Evolutionary conservation across 2,888 invertebrate genomes (phyloP).

Genomic region (Auanema sp.): DNA sequence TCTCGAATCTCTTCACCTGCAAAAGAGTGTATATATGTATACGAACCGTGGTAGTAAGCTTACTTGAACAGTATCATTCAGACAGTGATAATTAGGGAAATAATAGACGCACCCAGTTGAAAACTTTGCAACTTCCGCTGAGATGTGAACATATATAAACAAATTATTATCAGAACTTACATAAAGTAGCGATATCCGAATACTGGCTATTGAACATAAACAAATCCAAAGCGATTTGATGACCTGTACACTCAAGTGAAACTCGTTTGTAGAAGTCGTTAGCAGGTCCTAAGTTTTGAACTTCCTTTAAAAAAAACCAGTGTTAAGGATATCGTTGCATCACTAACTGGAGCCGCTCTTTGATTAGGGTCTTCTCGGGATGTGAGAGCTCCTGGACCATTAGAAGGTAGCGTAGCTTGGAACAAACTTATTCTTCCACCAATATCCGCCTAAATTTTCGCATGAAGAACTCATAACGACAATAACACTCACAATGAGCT

Average conservation of each 20-base stretch:
- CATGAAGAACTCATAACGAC: too few relatives aligned
- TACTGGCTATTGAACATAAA: conserved; percentile 91
- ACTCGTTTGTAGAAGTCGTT: conserved; percentile 96
- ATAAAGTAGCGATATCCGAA: conserved; percentile 88
- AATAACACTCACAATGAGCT: conserved; percentile 77
- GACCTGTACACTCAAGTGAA: conserved; percentile 89
- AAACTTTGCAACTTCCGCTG: conserved; percentile 84
- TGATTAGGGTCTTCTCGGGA: conserved; percentile 86
- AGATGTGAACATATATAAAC: conserved; percentile 27
- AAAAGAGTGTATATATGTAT: too few relatives aligned
- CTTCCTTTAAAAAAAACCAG: conserved; percentile 69
- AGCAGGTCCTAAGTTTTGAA: conserved; percentile 83
- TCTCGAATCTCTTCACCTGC: conserved; percentile 77
- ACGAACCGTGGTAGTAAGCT: too few relatives aligned
- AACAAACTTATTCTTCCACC: conserved; percentile 94
- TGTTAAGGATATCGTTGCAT: not conserved
- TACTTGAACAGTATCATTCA: conserved; percentile 21
- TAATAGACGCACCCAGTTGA: conserved; percentile 91
- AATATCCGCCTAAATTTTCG: conserved; percentile 74
- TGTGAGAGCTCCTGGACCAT: conserved; percentile 82
- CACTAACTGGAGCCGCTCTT: conserved; percentile 67
- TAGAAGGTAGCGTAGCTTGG: conserved; percentile 78
- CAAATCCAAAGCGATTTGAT: conserved; percentile 76
- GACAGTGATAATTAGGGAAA: conserved; percentile 77
- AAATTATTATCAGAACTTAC: conserved; percentile 67